A percentile compares a stretch with the other conserved stretches of the same genome.
Evolutionary conservation across 2,113 vertebrate species (phyloP).

Genomic region (zebrafish (Danio rerio)): GRCz12tu NC_133192.1:19014501-19015000

Average conservation of each 20-base stretch:
- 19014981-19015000: slow-evolving; percentile 46
- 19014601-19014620: slow-evolving; percentile 7
- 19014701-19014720: background rate
- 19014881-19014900: slow-evolving; percentile 45
- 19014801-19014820: background rate
- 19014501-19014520: background rate
- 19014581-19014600: background rate
- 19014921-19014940: slow-evolving; percentile 18
- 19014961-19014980: slow-evolving; percentile 42
- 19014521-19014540: background rate
- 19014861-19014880: slow-evolving; percentile 44
- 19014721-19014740: background rate
- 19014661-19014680: slow-evolving; percentile 25
- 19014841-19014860: slow-evolving; percentile 43
- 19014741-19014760: background rate
- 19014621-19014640: slow-evolving; percentile 32
- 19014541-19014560: background rate
- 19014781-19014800: background rate
- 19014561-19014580: background rate
- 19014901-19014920: slow-evolving; percentile 12
- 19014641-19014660: slow-evolving; percentile 20
- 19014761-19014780: background rate
- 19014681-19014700: background rate
- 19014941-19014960: slow-evolving; percentile 41
- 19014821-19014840: slow-evolving; percentile 33